phyloP scores from a whole-genome alignment of 2,888 invertebrate species.

The Drosophila paramelanica region DNA sequence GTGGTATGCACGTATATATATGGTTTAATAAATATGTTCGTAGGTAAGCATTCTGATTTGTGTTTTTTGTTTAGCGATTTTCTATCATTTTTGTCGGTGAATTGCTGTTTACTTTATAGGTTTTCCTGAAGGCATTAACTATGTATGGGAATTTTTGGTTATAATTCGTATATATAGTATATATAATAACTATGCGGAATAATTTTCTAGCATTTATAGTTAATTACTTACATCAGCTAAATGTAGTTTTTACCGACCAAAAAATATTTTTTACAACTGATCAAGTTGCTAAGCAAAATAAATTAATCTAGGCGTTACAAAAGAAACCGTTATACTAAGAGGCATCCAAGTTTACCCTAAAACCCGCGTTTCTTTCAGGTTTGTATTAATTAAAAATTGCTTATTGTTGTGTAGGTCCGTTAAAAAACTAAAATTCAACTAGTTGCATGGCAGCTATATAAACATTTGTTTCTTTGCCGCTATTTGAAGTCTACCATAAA shows the following conservation, averaged over 20 bases:
- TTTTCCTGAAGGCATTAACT: constrained; percentile 65
- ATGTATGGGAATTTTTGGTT: constrained; percentile 46
- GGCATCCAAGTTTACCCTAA: constrained; percentile 67
- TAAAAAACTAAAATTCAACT: constrained; percentile 69
- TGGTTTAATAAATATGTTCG: constrained; percentile 26
- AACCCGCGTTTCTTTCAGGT: constrained; percentile 59
- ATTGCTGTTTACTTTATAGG: constrained; percentile 43
- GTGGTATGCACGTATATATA: constrained; percentile 24
- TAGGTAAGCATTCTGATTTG: constrained; percentile 71
- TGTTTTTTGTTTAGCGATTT: constrained; percentile 75
- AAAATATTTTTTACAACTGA: constrained; percentile 34
- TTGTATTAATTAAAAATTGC: constrained; percentile 64
- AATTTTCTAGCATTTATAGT: constrained; percentile 66
- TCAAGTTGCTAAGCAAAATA: constrained; percentile 44
- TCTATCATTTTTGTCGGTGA: constrained; percentile 53
- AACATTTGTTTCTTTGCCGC: constrained; percentile 48
- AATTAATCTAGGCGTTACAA: constrained; percentile 69
- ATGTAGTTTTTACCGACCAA: constrained; percentile 21
- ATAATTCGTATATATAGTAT: constrained; percentile 22
- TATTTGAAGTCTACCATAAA: constrained; percentile 81
- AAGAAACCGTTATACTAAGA: constrained; percentile 78
- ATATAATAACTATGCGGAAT: constrained; percentile 52
- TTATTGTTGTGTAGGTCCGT: constrained; percentile 53
- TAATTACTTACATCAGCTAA: constrained; percentile 44
- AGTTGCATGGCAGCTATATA: constrained; percentile 48